Conservation (phyloP, 2,113 vertebrate species). For the Psettodes erumei region DNA sequence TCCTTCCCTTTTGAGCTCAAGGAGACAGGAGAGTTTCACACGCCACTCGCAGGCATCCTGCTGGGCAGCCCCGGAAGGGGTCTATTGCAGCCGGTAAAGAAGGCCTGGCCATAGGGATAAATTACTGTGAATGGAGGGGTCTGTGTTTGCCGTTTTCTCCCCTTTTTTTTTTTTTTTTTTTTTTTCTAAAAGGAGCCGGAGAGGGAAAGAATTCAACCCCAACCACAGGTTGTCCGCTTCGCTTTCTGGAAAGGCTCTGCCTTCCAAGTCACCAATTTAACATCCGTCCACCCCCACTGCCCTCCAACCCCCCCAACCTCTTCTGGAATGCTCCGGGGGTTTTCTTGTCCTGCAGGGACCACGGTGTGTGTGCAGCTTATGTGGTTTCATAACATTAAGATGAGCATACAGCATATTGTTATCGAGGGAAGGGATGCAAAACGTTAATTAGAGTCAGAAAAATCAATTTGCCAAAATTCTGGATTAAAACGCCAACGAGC, state of each 20-base stretch:
- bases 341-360: constrained; percentile 58
- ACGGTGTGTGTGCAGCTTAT: constrained; percentile 30
- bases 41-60: constrained; percentile 81
- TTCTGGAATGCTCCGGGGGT: constrained; percentile 66
- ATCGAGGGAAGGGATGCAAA: neutral
- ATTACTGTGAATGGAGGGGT: constrained; percentile 79
- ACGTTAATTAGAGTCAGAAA: neutral
- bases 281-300: constrained; percentile 49
- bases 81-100: constrained; percentile 76
- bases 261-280: constrained; percentile 78
- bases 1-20: constrained; percentile 78
- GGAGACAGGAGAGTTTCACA: constrained; percentile 83
- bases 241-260: constrained; percentile 69
- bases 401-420: neutral
- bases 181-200: constrained; percentile 73
- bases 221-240: constrained; percentile 80
- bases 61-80: constrained; percentile 80
- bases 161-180: no score
- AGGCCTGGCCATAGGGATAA: constrained; percentile 77
- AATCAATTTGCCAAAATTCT: neutral
- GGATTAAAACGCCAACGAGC: no score
- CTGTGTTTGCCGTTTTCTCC: constrained; percentile 76
- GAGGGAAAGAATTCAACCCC: constrained; percentile 78
- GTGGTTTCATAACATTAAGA: constrained; percentile 53
- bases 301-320: constrained; percentile 20